phyloP scores from a whole-genome alignment of 2,113 vertebrate species.

The Rissa tridactyla region DNA sequence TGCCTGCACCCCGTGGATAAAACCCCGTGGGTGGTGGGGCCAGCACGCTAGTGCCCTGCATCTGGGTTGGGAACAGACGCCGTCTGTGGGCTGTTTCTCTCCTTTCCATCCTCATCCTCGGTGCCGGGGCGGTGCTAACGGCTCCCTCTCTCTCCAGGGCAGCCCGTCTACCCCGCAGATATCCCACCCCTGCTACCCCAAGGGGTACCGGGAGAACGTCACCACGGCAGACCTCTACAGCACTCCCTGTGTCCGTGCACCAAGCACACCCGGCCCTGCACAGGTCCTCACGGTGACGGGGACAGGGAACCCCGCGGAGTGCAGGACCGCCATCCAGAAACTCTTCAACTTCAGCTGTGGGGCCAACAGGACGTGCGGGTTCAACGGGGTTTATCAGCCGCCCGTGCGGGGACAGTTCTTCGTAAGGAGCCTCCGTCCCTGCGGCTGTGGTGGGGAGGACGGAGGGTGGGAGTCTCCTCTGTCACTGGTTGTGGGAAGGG shows the following conservation, averaged over 20 bases:
- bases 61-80: not conserved
- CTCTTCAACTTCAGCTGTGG: constrained; percentile 76
- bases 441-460: rapidly evolving
- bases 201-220: constrained; percentile 52
- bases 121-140: not conserved
- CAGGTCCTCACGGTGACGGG: constrained; percentile 59
- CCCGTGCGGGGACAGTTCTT: constrained; percentile 72
- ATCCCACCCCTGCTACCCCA: constrained; percentile 77
- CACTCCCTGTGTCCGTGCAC: constrained; percentile 64
- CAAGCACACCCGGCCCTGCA: not conserved
- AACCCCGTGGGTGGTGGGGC: not conserved
- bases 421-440: constrained; percentile 9
- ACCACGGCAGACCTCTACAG: constrained; percentile 52
- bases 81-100: not conserved
- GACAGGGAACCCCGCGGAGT: constrained; percentile 57
- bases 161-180: not conserved
- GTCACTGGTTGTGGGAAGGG: not conserved
- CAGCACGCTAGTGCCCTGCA: not conserved
- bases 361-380: constrained; percentile 65
- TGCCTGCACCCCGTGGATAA: not conserved
- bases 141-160: not conserved
- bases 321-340: constrained; percentile 17
- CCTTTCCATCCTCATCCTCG: not conserved
- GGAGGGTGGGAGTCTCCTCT: not conserved
- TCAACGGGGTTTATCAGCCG: constrained; percentile 78